These are phyloP conservation scores for Indri indri DNA, from an alignment of 2,113 vertebrate species.

Conservation along the genomic window DNA sequence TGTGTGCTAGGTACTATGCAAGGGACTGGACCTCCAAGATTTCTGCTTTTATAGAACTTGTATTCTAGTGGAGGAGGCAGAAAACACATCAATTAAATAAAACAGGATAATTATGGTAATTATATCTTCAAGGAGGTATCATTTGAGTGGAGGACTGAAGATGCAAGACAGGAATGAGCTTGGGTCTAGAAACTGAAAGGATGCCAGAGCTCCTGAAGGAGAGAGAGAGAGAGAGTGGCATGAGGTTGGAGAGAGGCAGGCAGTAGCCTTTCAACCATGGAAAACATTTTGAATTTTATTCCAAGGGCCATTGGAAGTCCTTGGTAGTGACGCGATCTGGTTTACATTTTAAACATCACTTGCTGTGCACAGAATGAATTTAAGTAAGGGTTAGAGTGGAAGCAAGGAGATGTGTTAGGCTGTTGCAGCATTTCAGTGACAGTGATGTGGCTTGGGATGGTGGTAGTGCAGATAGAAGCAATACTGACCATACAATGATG, in stretches of 20 bases:
- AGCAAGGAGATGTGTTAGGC: background rate
- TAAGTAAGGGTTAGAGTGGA: background rate
- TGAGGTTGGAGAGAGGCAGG: background rate
- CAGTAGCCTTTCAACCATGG: background rate
- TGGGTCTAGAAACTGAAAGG: background rate
- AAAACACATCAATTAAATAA: background rate
- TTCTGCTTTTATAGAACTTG: background rate
- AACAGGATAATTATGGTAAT: background rate
- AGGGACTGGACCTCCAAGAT: background rate
- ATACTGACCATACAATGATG: fast-evolving
- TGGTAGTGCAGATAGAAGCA: background rate
- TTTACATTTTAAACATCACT: background rate
- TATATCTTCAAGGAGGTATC: background rate
- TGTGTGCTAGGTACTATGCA: background rate
- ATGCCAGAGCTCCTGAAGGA: background rate
- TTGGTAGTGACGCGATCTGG: background rate
- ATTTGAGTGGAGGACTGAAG: background rate
- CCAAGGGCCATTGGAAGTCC: background rate
- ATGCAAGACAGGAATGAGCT: background rate
- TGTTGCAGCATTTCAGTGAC: background rate
- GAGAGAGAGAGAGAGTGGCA: background rate
- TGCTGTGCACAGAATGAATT: background rate
- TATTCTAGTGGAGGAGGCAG: background rate
- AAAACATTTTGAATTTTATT: background rate
- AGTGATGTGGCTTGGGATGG: background rate